phyloP scores from a whole-genome alignment of 2,888 invertebrate species.

The Oxytorus armatus region DNA sequence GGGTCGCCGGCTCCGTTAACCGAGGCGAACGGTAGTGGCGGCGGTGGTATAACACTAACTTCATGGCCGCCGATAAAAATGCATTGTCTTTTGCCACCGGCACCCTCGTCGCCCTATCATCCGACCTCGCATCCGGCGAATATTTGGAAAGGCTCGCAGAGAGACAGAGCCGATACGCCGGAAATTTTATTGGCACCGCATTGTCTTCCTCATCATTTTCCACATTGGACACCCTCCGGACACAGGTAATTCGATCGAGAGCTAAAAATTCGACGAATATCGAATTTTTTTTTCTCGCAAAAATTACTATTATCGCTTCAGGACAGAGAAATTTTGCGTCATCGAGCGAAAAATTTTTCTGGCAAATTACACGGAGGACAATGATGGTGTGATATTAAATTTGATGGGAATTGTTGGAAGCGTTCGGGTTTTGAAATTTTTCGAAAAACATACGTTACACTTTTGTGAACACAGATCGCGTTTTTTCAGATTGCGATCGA shows the following conservation, averaged over 20 bases:
- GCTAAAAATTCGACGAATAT: not conserved
- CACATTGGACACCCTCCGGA: constrained; percentile 80
- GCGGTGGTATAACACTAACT: constrained; percentile 66
- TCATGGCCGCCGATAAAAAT: constrained; percentile 83
- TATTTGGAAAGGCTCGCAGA: constrained; percentile 82
- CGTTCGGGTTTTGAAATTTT: not conserved
- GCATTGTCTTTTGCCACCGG: constrained; percentile 81
- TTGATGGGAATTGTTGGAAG: not conserved
- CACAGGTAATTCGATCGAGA: constrained; percentile 74
- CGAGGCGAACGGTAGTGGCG: constrained; percentile 70
- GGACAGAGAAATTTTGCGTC: no score
- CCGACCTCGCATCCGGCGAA: constrained; percentile 78
- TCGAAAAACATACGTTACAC: not conserved
- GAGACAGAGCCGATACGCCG: constrained; percentile 89
- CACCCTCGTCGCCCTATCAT: constrained; percentile 78
- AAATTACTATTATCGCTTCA: no score
- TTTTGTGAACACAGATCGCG: no score
- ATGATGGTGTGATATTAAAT: no score
- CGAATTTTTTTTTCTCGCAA: not conserved
- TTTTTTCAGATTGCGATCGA: constrained; percentile 67
- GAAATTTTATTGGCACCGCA: constrained; percentile 92
- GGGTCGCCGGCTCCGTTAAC: constrained; percentile 71
- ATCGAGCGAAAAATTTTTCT: no score
- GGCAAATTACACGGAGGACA: not conserved
- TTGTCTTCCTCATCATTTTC: constrained; percentile 79